phyloP scores from a whole-genome alignment of 2,888 invertebrate genomes.

The Entomobrya multifasciata region DNA sequence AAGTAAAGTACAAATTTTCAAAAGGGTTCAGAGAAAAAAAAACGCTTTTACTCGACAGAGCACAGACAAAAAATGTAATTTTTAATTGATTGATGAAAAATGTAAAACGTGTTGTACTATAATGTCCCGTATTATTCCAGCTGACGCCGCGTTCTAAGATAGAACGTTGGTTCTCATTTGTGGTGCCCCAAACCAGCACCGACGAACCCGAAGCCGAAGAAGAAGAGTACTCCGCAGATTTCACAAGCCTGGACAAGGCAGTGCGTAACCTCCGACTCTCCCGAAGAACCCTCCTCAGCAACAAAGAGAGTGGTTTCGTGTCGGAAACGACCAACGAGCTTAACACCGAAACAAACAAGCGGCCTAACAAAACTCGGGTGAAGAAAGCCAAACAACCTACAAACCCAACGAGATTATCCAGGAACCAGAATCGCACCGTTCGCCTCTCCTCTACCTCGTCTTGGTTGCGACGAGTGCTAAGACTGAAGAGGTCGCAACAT shows the following conservation, averaged over 20 bases:
- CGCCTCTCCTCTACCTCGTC: slow-evolving; percentile 73
- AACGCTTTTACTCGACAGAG: slow-evolving; percentile 60
- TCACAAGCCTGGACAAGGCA: too few species aligned
- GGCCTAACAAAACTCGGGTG: background rate
- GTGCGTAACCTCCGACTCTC: slow-evolving; percentile 48
- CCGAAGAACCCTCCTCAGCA: slow-evolving; percentile 62
- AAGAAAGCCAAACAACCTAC: background rate
- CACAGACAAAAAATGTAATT: slow-evolving; percentile 38
- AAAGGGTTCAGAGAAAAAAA: slow-evolving; percentile 8
- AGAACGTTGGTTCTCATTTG: slow-evolving; percentile 89
- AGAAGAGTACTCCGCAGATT: slow-evolving; percentile 2
- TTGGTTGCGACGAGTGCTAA: slow-evolving; percentile 71
- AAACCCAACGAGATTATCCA: background rate
- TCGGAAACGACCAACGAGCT: slow-evolving; percentile 72
- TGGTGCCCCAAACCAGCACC: slow-evolving; percentile 80
- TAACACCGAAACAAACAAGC: slow-evolving; percentile 37
- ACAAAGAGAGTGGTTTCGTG: slow-evolving; percentile 74
- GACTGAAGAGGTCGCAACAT: slow-evolving; percentile 65
- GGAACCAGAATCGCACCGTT: background rate
- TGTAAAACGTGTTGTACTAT: slow-evolving; percentile 19
- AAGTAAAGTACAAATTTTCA: slow-evolving; percentile 83
- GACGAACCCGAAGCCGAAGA: slow-evolving; percentile 21
- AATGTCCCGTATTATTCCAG: slow-evolving; percentile 82
- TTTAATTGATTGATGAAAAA: too few species aligned
- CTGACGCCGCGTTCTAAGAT: slow-evolving; percentile 89